Conservation (phyloP, 2,113 vertebrate genomes). For the Aegotheles bennettii region DNA sequence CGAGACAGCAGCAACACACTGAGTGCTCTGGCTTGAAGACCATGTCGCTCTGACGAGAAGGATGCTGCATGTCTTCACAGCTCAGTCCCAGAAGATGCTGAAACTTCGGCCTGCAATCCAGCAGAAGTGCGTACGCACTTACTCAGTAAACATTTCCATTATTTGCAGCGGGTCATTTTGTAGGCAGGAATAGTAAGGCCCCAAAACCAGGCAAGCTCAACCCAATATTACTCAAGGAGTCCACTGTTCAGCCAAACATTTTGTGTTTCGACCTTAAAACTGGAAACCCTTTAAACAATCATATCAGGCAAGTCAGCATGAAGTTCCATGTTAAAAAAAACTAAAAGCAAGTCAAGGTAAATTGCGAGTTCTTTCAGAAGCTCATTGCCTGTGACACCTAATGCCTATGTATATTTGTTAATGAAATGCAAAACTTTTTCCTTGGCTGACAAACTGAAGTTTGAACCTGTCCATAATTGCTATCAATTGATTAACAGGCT, state of each 20-base stretch:
- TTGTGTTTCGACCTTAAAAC: neutral
- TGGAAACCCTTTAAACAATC: neutral
- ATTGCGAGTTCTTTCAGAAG: neutral
- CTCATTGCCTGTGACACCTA: neutral
- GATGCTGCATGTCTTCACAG: neutral
- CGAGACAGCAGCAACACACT: neutral
- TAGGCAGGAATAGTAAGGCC: neutral
- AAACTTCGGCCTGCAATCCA: neutral
- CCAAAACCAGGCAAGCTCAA: neutral
- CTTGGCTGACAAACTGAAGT: neutral
- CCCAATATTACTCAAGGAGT: neutral
- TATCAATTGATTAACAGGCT: neutral
- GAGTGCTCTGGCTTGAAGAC: neutral
- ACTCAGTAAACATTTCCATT: neutral
- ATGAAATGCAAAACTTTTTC: neutral
- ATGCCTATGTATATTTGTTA: neutral
- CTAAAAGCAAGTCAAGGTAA: neutral
- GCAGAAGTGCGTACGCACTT: neutral
- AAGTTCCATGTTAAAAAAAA: neutral
- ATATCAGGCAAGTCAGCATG: neutral
- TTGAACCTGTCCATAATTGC: neutral
- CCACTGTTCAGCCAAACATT: neutral
- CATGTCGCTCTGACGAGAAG: fast-evolving
- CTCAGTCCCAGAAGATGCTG: neutral
- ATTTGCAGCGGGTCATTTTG: neutral